Evolutionary conservation across 2,113 vertebrate genomes (phyloP), one percentile per base, ranked within the genome.

Genomic region (Piaya cayana): DNA sequence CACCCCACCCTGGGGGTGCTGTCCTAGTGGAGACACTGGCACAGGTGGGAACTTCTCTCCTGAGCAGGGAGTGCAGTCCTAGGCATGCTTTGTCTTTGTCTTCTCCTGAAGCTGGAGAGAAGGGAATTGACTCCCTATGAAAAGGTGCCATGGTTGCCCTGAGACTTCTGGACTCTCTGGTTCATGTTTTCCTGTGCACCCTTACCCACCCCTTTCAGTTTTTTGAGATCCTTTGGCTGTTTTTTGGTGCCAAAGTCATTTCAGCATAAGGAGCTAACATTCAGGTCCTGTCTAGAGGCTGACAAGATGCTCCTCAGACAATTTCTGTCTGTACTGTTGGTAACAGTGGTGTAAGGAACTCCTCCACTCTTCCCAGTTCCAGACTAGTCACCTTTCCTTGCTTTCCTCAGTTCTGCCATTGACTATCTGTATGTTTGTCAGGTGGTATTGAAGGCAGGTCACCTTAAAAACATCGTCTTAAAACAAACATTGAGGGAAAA

Each of bases 1-100:
- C 29, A 50, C 10, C 13, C 27, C 1, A 1, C 17, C 17, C 77
- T 0, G 0, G 8, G 3, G 29, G 3, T 39, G 11, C 60, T 4
- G 2, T n/a, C 20, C 22, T 70, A 9, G 3, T 39, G 11, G 36
- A 37, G 34, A 85, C 32, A 36, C 6, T 7, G 30, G 3, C 22
- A 50, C 12, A 11, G 14, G 4, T 45, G 22, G 29, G 30, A 94
- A 34, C 11, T 39, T 58, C 32, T 74, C 5, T 6, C 11, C n/a
- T 30, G 34, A 80, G 50, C 68, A 59, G 13, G 11, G 23, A 88
- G n/a, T 25, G 14, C 15, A 50, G 53, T 43, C 17, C 26, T 18
- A 27, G 22, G 6, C 39, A 52, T 1, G 1, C 0, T 0, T 29
- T 78, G 23, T 60, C 39, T 32, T 43, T 36, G 16, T 53, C 50